phyloP scores from a whole-genome alignment of 2,113 vertebrate genomes.

The Rousettus leschenaultii region DNA sequence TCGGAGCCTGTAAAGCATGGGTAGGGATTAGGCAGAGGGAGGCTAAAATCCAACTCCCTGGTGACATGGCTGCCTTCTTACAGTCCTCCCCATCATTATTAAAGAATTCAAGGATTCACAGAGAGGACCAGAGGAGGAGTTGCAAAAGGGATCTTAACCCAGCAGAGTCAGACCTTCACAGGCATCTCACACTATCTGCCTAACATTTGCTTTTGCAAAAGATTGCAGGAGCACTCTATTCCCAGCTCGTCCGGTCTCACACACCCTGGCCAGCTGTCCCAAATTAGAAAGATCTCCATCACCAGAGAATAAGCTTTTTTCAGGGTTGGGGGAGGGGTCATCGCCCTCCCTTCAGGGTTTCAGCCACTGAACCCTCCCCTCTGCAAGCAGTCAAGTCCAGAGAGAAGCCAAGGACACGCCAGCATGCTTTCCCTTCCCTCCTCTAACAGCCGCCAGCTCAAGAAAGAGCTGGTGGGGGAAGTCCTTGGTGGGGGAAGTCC shows the following conservation, averaged over 20 bases:
- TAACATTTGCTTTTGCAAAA: background rate
- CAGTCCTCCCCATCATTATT: background rate
- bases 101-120: background rate
- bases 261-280: background rate
- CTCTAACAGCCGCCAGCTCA: background rate
- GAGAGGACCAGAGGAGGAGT: background rate
- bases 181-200: background rate
- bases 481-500: constrained; percentile 58
- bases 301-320: background rate
- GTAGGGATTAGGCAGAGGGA: background rate
- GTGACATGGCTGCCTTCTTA: background rate
- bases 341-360: background rate
- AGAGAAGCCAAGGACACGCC: constrained; percentile 34
- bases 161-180: background rate
- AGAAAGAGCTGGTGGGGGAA: constrained; percentile 39
- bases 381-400: background rate
- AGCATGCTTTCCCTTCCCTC: background rate
- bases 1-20: background rate
- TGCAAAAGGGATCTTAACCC: no score
- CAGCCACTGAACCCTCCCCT: background rate
- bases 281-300: constrained; percentile 15
- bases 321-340: background rate
- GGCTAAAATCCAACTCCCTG: background rate
- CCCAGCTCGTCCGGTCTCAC: background rate
- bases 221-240: background rate